These are phyloP conservation scores for Cerceris rybyensis DNA, from an alignment of 2,888 invertebrate genomes.

Conservation along the genomic window DNA sequence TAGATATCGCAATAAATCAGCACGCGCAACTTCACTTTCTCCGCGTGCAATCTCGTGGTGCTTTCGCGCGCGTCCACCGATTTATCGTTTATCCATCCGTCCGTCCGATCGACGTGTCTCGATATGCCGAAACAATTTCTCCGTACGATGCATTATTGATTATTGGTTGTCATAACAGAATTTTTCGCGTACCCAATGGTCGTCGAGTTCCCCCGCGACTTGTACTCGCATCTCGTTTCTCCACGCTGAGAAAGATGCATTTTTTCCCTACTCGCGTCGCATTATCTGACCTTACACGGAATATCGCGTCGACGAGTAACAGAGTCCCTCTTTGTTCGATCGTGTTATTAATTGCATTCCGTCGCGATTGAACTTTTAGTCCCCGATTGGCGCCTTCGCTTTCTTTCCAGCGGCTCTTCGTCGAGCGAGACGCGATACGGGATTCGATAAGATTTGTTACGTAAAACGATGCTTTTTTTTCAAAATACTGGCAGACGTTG, in stretches of 20 bases:
- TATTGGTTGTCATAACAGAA: slow-evolving; percentile 19
- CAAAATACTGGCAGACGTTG: too few relatives aligned
- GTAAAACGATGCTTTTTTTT: neutral
- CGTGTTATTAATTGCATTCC: slow-evolving; percentile 53
- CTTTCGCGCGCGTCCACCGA: slow-evolving; percentile 14
- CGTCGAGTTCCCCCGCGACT: slow-evolving; percentile 9
- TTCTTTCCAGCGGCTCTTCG: neutral
- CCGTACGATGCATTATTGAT: slow-evolving; percentile 28
- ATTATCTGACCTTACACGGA: slow-evolving; percentile 45
- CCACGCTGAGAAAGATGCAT: neutral
- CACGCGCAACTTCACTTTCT: too few relatives aligned
- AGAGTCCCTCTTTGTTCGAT: slow-evolving; percentile 54
- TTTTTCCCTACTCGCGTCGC: slow-evolving; percentile 5
- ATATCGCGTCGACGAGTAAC: slow-evolving; percentile 30
- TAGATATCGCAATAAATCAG: too few relatives aligned
- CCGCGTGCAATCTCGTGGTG: too few relatives aligned
- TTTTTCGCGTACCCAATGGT: slow-evolving; percentile 1
- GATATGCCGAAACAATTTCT: slow-evolving; percentile 16
- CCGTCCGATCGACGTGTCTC: slow-evolving; percentile 39
- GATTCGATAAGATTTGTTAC: too few relatives aligned
- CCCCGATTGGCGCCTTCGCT: slow-evolving; percentile 39
- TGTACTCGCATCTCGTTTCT: neutral
- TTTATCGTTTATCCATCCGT: slow-evolving; percentile 41
- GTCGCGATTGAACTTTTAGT: slow-evolving; percentile 38
- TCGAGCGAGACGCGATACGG: too few relatives aligned